These are phyloP conservation scores for Drosophila prostipennis DNA, from an alignment of 2,888 invertebrate species.

Conservation along the genomic window DNA sequence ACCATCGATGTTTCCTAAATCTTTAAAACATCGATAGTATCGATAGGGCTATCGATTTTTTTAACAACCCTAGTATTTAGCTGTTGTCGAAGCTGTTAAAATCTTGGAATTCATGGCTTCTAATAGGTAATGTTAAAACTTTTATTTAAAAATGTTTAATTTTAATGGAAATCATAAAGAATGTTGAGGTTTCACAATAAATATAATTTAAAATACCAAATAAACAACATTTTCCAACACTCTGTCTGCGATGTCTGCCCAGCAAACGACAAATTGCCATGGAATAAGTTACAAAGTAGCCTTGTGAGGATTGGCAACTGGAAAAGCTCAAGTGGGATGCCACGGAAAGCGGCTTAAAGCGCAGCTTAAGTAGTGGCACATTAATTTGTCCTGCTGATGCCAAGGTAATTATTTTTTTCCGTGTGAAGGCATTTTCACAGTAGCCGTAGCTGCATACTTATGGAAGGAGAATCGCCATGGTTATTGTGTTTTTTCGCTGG, in stretches of 20 bases:
- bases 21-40: too few relatives aligned
- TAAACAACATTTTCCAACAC: background rate
- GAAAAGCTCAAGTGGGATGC: background rate
- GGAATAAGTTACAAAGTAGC: background rate
- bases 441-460: constrained; percentile 11
- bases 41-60: too few relatives aligned
- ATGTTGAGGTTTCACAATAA: too few relatives aligned
- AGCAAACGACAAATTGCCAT: background rate
- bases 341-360: constrained; percentile 3
- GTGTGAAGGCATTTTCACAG: constrained; percentile 11
- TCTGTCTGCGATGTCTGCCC: background rate
- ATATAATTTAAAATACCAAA: too few relatives aligned
- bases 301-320: background rate
- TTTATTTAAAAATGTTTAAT: too few relatives aligned
- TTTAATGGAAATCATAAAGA: too few relatives aligned
- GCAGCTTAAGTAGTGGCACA: constrained; percentile 13
- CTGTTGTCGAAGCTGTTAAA: too few relatives aligned
- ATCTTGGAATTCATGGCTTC: too few relatives aligned
- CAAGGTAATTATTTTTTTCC: constrained; percentile 25
- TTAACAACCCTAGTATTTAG: too few relatives aligned
- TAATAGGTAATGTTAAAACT: too few relatives aligned
- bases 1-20: too few relatives aligned
- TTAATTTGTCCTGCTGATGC: constrained; percentile 27
- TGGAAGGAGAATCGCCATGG: constrained; percentile 13
- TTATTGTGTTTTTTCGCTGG: constrained; percentile 20